phyloP scores from a whole-genome alignment of 1,140 invertebrate genomes.

The Scylla paramamosain region DNA sequence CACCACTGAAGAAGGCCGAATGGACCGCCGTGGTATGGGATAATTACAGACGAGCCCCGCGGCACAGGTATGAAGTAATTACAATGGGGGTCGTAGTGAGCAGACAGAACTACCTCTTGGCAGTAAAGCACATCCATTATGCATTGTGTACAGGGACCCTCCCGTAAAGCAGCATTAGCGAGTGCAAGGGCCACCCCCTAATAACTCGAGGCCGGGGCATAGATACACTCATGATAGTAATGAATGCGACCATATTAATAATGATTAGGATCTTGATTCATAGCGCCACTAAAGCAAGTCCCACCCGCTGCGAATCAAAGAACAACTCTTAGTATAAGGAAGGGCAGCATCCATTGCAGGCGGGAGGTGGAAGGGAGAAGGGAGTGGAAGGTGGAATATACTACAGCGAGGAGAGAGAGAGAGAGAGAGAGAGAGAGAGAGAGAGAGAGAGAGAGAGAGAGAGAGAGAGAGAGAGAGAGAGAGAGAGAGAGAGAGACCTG shows the following conservation, averaged over 20 bases:
- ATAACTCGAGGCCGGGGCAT: conserved; percentile 39
- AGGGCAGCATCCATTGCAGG: neutral
- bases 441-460: conserved; percentile 60
- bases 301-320: conserved; percentile 39
- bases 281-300: conserved; percentile 46
- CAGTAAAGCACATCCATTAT: conserved; percentile 60
- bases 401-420: neutral
- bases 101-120: conserved; percentile 24
- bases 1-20: conserved; percentile 42
- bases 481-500: neutral
- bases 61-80: conserved; percentile 51
- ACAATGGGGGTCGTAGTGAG: conserved; percentile 44
- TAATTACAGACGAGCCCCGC: conserved; percentile 41
- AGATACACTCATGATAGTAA: conserved; percentile 63
- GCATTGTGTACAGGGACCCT: conserved; percentile 37
- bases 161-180: conserved; percentile 26
- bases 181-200: conserved; percentile 36
- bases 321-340: neutral
- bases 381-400: neutral
- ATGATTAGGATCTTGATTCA: conserved; percentile 68
- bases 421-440: conserved; percentile 51
- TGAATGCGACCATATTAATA: conserved; percentile 64
- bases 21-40: conserved; percentile 49
- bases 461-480: conserved; percentile 47
- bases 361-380: neutral